Evolutionary conservation across 2,797 vertebrate genomes (phyloP), one percentile per base, ranked within the genome.

Genomic region (Takifugu ocellatus): DNA sequence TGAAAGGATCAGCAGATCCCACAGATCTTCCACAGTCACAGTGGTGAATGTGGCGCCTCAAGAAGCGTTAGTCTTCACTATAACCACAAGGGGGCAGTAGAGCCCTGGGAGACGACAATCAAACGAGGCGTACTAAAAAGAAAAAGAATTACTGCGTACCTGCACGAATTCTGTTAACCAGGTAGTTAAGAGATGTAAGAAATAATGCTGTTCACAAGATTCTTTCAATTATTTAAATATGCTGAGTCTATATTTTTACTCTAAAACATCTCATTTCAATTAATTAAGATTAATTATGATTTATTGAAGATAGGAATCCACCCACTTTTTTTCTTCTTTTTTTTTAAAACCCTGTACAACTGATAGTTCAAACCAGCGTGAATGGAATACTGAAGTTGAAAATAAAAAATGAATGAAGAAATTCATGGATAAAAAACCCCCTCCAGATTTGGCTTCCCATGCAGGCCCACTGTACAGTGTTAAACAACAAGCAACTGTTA

Each of bases 11-110:
- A 12, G 33, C 33, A 33, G 36, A 4, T 12, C 14, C 4, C 12
- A 14, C 36, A 39, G 36, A 39, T 14, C 21, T 21, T 21, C 21
- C 21, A 21, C 21, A 21, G 21, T 21, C 21, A 21, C 4, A 12
- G 3, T 3, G 11, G 4, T 14, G 12, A 12, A 39, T 33, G 29
- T 31, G 29, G 29, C 5, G 36, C 14, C 12, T 39, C 10, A 1
- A 39, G 36, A 10, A 14, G 36, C 14, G 36, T 14, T 39, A 10
- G 33, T 12, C 12, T 39, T 12, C 10, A 14, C 36, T 14, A 3
- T 5, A 14, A 16, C 83, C 85, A 87, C 83, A 68, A 61, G 87
- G 65, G 83, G 86, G 82, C 85, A 87, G 84, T 87, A 84, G 27
- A 58, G 73, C 45, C 63, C 43, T 64, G 51, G 66, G 16, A 5